These are phyloP conservation scores for Gadus chalcogrammus DNA, from an alignment of 2,113 vertebrate genomes.

Conservation along the genomic window DNA sequence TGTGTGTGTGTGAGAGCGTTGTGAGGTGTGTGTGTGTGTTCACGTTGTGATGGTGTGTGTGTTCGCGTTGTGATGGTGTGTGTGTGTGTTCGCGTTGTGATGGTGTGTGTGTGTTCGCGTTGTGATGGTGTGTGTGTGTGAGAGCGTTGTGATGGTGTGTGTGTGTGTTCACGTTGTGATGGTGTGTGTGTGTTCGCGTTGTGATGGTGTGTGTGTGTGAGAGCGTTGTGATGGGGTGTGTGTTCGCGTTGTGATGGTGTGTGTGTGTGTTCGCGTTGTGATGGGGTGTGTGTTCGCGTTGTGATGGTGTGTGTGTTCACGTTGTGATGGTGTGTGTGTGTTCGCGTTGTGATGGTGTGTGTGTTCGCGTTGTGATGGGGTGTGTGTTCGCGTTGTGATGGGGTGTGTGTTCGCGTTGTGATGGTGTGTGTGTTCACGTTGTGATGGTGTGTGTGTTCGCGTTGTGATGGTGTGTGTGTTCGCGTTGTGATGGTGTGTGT, in stretches of 20 bases:
- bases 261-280: neutral
- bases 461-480: too few relatives aligned
- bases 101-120: neutral
- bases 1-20: too few relatives aligned
- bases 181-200: neutral
- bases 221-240: neutral
- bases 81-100: neutral
- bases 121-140: neutral
- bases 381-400: neutral
- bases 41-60: neutral
- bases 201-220: neutral
- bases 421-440: neutral
- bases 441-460: neutral
- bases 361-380: too few relatives aligned
- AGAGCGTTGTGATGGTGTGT: too few relatives aligned
- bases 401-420: neutral
- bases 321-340: too few relatives aligned
- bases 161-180: neutral
- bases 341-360: neutral
- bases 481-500: too few relatives aligned
- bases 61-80: neutral
- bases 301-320: neutral
- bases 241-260: too few relatives aligned
- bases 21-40: neutral
- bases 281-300: neutral